phyloP scores from a whole-genome alignment of 1,140 invertebrate genomes.

The Portunus trituberculatus region DNA sequence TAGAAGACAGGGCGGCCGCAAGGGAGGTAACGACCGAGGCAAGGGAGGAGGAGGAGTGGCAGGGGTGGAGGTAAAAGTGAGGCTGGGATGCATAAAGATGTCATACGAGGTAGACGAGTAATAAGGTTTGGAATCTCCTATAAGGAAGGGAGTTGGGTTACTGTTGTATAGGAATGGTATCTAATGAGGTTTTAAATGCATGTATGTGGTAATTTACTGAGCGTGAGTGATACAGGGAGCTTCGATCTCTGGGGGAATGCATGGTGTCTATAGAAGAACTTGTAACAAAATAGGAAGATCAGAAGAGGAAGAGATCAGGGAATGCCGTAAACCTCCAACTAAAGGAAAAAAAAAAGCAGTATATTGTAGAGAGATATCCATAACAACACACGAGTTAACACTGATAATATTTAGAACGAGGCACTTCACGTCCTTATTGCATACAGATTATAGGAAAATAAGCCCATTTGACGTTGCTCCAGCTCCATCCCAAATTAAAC shows the following conservation, averaged over 20 bases:
- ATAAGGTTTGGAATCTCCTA: not conserved
- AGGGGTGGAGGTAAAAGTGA: not conserved
- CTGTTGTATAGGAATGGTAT: not conserved
- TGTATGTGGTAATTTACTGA: too few relatives aligned
- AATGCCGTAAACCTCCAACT: not conserved
- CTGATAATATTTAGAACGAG: not conserved
- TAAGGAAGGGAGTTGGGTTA: not conserved
- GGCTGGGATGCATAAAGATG: not conserved
- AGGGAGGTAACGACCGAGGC: not conserved
- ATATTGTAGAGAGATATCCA: not conserved
- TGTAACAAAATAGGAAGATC: too few relatives aligned
- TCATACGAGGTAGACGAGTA: not conserved
- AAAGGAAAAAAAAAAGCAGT: not conserved
- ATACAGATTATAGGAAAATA: not conserved
- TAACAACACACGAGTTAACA: not conserved
- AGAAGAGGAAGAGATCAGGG: not conserved
- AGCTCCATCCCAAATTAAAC: constrained; percentile 1
- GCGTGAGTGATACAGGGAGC: too few relatives aligned
- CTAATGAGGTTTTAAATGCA: too few relatives aligned
- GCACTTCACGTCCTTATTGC: not conserved
- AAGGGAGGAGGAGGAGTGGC: not conserved
- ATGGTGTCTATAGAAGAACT: too few relatives aligned
- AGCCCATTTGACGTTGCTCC: not conserved
- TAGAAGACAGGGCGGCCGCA: not conserved
- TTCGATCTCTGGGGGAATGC: too few relatives aligned